Base-by-base conservation (phyloP, 2,888 invertebrate genomes). In the Ichneumoninae sp. region DNA sequence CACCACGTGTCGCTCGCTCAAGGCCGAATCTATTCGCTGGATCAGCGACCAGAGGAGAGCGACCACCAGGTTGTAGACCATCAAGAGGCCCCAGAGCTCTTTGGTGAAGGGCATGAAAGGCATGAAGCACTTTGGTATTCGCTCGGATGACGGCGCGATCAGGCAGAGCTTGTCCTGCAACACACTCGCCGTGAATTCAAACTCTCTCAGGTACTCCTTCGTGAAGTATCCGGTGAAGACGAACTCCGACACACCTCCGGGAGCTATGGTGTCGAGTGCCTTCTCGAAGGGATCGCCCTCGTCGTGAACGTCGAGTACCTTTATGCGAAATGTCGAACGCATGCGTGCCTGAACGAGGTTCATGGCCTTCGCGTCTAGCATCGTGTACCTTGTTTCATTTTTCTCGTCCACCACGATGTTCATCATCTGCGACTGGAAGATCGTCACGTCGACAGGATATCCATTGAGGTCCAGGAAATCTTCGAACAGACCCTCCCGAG, bases 131-230 rank as follows among this genome's bases (percentile, higher is more conserved):
- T 88, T 91, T 0, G 91, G 88, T 4, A 91, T 44, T 0, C 81
- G 50, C 0, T 88, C 86, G 1, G 87, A 80, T 0, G 89, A 85
- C 0, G 87, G 89, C 6, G 88, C 87, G 4, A 91, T 79, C 16
- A 91, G 81, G 54, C 91, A 91, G 1, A 91, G 22, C 66, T 86
- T 88, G 71, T 91, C 91, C 7, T 89, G 85, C 22, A 81, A 85
- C 6, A 90, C 40, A 0, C 87, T 76, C 0, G 73, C 36, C 0
- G 89, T 90, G 30, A 90, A 91, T 13, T 88, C 86, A 19, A 87
- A 88, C 0, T 44, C 4, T 1, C 44, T 54, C 0, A 26, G 16
- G 71, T 91, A 91, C 0, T 13, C 0, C 47, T 89, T 89, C 2
- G 76, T 33, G 22, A 91, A 91, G 74, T 86, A 90, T 0, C 86